Percentiles rank a stretch among this genome's conserved stretches.
phyloP scores from a whole-genome alignment of 1,140 invertebrate genomes.

The Nixonia krombeini region DNA sequence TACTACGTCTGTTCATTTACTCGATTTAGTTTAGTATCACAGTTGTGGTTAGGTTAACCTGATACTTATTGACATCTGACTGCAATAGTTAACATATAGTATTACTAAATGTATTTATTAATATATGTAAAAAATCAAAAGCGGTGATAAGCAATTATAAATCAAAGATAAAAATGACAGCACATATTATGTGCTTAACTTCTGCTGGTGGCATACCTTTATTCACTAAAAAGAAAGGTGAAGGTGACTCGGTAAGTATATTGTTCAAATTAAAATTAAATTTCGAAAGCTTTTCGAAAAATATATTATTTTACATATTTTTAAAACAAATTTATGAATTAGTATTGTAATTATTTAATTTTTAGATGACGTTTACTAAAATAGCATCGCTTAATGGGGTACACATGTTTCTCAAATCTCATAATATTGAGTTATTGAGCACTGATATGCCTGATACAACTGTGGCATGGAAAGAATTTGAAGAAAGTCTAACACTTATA shows the following conservation, averaged over 20 bases:
- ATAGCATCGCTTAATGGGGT: slow-evolving; percentile 76
- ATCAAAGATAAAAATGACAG: slow-evolving; percentile 74
- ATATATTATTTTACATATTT: background rate
- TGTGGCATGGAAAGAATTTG: slow-evolving; percentile 83
- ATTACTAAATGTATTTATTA: no score
- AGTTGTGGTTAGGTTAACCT: no score
- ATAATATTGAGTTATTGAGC: slow-evolving; percentile 77
- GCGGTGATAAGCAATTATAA: no score
- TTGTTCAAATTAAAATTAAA: slow-evolving; percentile 6
- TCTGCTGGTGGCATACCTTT: slow-evolving; percentile 80
- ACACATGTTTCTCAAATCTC: slow-evolving; percentile 86
- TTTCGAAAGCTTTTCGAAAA: background rate
- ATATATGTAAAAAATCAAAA: no score
- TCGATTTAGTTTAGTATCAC: no score
- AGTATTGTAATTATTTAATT: background rate
- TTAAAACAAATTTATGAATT: background rate
- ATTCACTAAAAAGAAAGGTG: slow-evolving; percentile 79
- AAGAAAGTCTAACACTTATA: slow-evolving; percentile 77
- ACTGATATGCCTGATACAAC: slow-evolving; percentile 79
- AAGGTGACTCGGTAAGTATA: slow-evolving; percentile 67
- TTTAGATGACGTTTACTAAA: slow-evolving; percentile 38
- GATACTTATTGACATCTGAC: no score
- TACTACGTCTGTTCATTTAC: no score
- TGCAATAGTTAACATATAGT: no score
- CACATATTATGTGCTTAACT: slow-evolving; percentile 78